A percentile compares a stretch with the other conserved stretches of the same genome.
Evolutionary conservation across 2,888 invertebrate species (phyloP).

Genomic region (Oscheius sp.): DNA sequence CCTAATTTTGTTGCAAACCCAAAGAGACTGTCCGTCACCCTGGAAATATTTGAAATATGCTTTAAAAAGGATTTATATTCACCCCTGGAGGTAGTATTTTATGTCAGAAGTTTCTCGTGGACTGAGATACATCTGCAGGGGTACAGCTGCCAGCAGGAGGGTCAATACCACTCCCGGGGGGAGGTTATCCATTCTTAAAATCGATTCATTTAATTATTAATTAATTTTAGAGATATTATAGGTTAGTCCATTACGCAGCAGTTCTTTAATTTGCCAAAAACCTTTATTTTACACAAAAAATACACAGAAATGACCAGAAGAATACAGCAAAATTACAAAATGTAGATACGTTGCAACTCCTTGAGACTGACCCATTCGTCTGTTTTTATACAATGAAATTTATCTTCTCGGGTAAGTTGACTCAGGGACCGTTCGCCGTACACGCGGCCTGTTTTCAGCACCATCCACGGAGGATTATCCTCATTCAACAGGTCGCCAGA

Average conservation of each 20-base stretch:
- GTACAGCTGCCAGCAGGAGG: slow-evolving; percentile 56
- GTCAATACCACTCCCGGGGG: slow-evolving; percentile 50
- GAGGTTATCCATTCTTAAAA: slow-evolving; percentile 52
- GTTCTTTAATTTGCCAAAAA: background rate
- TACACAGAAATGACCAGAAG: background rate
- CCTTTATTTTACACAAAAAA: background rate
- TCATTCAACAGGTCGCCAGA: slow-evolving; percentile 94
- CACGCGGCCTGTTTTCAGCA: slow-evolving; percentile 94
- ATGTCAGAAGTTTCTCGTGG: slow-evolving; percentile 57
- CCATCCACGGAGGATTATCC: slow-evolving; percentile 92
- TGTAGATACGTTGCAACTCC: slow-evolving; percentile 94
- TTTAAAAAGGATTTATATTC: background rate
- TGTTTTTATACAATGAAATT: slow-evolving; percentile 91
- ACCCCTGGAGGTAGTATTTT: slow-evolving; percentile 50
- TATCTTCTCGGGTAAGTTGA: slow-evolving; percentile 80
- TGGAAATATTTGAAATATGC: background rate
- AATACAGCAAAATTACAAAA: slow-evolving; percentile 82
- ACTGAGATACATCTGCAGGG: slow-evolving; percentile 61
- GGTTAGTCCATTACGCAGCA: background rate
- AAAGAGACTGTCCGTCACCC: slow-evolving; percentile 19
- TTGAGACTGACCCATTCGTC: slow-evolving; percentile 90
- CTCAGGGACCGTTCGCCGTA: slow-evolving; percentile 63
- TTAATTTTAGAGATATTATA: background rate
- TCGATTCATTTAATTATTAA: too few species aligned
- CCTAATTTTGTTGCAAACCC: background rate